These are phyloP conservation scores for Echeneis naucrates DNA, from an alignment of 2,797 vertebrate genomes.

Conservation along the genomic window DNA sequence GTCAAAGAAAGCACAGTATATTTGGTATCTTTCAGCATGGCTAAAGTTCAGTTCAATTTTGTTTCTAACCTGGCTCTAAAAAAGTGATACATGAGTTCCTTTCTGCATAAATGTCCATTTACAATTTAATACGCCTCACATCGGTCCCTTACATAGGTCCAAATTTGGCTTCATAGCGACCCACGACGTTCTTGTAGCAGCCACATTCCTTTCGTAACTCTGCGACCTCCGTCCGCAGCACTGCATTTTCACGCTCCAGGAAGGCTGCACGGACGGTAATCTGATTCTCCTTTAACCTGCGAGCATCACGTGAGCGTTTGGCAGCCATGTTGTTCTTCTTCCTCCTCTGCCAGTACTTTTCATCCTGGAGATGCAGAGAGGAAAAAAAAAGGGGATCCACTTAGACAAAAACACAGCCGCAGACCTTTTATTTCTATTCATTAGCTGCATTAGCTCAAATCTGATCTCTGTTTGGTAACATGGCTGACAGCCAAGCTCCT, in stretches of 20 bases:
- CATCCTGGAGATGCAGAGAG: constrained; percentile 85
- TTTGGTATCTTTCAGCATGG: not conserved
- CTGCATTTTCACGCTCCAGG: constrained; percentile 94
- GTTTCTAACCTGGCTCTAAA: constrained; percentile 5
- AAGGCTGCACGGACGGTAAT: constrained; percentile 97
- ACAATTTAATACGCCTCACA: not conserved
- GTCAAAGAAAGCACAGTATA: not conserved
- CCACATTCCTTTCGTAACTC: constrained; percentile 94
- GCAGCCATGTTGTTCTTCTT: constrained; percentile 98
- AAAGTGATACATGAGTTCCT: constrained; percentile 1
- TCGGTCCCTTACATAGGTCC: constrained; percentile 90
- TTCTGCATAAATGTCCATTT: not conserved
- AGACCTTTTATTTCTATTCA: not conserved
- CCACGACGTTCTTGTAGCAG: constrained; percentile 88
- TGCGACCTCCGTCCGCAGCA: constrained; percentile 91
- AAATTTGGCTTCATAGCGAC: constrained; percentile 91
- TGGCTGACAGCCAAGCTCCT: constrained; percentile 40
- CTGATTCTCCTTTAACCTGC: constrained; percentile 97
- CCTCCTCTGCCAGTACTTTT: constrained; percentile 95
- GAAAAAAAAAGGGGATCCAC: not conserved
- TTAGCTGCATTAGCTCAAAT: not conserved
- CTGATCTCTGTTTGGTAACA: not conserved
- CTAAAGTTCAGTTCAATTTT: constrained; percentile 1
- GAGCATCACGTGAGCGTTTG: constrained; percentile 95
- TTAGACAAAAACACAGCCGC: not conserved